Evolutionary conservation across 2,888 invertebrate species (phyloP).

Genomic region (Pyrocoelia pectoralis): DNA sequence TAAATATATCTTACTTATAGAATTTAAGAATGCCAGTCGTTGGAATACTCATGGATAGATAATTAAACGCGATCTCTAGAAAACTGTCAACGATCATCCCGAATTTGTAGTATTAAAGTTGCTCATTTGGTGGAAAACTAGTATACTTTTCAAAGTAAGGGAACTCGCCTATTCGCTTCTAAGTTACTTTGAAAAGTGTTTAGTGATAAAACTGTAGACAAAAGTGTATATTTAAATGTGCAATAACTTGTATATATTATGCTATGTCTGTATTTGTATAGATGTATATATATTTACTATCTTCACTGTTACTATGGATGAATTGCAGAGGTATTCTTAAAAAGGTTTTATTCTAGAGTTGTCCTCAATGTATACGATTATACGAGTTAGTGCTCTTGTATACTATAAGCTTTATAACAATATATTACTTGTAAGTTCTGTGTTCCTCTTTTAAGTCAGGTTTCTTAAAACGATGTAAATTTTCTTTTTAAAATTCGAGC

Average conservation of each 20-base stretch:
- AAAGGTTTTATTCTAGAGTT: conserved; percentile 38
- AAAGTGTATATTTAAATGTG: conserved; percentile 59
- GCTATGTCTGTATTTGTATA: conserved; percentile 58
- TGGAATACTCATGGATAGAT: conserved; percentile 51
- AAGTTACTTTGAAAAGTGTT: conserved; percentile 31
- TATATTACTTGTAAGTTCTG: conserved; percentile 30
- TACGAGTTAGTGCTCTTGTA: conserved; percentile 34
- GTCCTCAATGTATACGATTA: conserved; percentile 57
- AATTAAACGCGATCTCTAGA: conserved; percentile 53
- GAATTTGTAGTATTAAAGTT: conserved; percentile 52
- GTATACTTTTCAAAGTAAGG: conserved; percentile 20
- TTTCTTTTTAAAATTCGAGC: conserved; percentile 23
- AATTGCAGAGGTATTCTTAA: conserved; percentile 39
- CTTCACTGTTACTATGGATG: conserved; percentile 36
- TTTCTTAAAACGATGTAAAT: conserved; percentile 23
- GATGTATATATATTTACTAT: conserved; percentile 54
- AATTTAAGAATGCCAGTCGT: conserved; percentile 52
- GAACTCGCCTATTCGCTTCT: neutral
- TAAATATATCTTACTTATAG: conserved; percentile 15
- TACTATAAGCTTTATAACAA: conserved; percentile 32
- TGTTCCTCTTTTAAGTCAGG: conserved; percentile 32
- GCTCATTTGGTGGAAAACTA: conserved; percentile 49
- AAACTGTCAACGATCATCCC: conserved; percentile 51
- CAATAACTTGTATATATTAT: conserved; percentile 60
- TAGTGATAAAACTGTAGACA: conserved; percentile 29